A percentile compares a stretch with the other conserved stretches of the same genome.
These are phyloP conservation scores for Streptopelia turtur DNA, from an alignment of 2,797 vertebrate genomes.

Conservation along the genomic window DNA sequence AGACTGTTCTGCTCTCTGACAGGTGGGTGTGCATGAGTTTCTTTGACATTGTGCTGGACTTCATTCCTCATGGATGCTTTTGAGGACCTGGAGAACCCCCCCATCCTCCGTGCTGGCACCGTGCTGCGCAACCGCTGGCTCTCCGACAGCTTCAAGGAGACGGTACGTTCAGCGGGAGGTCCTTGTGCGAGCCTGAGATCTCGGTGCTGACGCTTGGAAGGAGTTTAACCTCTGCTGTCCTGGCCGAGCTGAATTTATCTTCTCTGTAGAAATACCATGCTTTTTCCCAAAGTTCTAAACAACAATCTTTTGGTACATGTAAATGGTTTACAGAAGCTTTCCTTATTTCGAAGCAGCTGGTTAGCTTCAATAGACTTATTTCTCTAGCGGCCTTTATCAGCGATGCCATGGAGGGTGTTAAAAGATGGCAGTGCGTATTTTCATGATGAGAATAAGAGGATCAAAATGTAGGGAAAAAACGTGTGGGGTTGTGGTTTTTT, in stretches of 20 bases:
- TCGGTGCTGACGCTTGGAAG: background rate
- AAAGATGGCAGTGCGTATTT: background rate
- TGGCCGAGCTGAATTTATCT: background rate
- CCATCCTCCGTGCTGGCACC: constrained; percentile 93
- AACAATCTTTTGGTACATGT: background rate
- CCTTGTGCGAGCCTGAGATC: background rate
- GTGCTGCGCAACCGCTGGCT: constrained; percentile 97
- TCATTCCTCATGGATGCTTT: constrained; percentile 99
- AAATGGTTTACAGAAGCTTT: background rate
- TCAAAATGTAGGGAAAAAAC: background rate
- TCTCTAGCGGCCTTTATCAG: background rate
- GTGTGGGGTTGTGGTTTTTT: fast-evolving
- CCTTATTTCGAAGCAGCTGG: background rate
- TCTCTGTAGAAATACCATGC: background rate
- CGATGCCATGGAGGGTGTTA: background rate
- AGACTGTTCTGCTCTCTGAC: background rate
- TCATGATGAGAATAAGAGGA: background rate
- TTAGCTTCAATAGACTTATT: background rate
- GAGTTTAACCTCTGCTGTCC: background rate
- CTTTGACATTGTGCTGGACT: constrained; percentile 96
- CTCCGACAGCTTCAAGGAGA: constrained; percentile 98
- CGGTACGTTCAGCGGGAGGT: constrained; percentile 73
- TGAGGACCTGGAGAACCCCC: constrained; percentile 95
- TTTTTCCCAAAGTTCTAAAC: background rate
- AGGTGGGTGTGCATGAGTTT: constrained; percentile 99